Evolutionary conservation across 1,140 invertebrate genomes (phyloP).

Genomic region (Asobara japonica): DNA sequence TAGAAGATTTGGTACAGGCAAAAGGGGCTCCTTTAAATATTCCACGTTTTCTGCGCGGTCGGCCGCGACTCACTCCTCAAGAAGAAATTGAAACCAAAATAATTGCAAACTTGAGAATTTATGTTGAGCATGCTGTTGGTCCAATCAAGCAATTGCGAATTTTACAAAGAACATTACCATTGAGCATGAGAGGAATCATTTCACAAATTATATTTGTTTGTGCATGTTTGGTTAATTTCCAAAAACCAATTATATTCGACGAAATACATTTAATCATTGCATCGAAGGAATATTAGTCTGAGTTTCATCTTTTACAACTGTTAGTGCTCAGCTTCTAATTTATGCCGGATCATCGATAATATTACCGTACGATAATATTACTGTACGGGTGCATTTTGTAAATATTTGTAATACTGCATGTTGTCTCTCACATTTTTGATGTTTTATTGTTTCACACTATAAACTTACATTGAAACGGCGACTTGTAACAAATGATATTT

Average conservation of each 20-base stretch:
- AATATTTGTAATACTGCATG: too few species aligned
- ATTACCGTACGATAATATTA: too few species aligned
- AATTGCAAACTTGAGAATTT: slow-evolving; percentile 37
- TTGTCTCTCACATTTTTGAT: too few species aligned
- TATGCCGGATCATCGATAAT: too few species aligned
- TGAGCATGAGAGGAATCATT: slow-evolving; percentile 31
- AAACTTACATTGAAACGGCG: too few species aligned
- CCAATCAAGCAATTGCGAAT: slow-evolving; percentile 40
- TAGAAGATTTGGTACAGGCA: slow-evolving; percentile 39
- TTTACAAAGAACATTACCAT: slow-evolving; percentile 33
- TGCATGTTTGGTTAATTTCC: slow-evolving; percentile 41
- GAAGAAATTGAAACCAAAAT: slow-evolving; percentile 36
- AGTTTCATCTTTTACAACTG: slow-evolving; percentile 8
- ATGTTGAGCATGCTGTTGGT: slow-evolving; percentile 43
- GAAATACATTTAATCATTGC: not conserved
- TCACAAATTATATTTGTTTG: slow-evolving; percentile 42
- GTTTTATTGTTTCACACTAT: too few species aligned
- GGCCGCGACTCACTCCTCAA: slow-evolving; percentile 26
- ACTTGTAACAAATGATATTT: too few species aligned
- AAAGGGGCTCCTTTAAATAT: slow-evolving; percentile 40
- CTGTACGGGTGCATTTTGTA: too few species aligned
- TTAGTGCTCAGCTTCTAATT: not conserved
- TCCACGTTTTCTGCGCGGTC: slow-evolving; percentile 38
- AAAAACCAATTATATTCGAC: slow-evolving; percentile 23
- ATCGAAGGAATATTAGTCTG: too few species aligned